A percentile compares a stretch with the other conserved stretches of the same genome.
These are phyloP conservation scores for Gonioctena quinquepunctata DNA, from an alignment of 1,140 invertebrate species.

Conservation along the genomic window DNA sequence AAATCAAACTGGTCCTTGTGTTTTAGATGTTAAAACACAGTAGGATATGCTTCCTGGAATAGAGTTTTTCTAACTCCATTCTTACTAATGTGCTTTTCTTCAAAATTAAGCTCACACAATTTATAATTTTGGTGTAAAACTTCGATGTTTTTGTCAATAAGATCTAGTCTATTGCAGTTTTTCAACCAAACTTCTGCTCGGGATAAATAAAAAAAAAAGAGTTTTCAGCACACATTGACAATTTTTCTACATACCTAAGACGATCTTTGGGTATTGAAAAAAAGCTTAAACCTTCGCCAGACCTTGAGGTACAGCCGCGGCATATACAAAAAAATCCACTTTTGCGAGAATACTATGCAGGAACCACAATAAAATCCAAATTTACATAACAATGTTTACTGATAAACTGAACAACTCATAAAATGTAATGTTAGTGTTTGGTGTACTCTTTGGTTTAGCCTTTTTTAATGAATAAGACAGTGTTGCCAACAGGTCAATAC, in stretches of 20 bases:
- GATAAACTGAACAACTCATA: background rate
- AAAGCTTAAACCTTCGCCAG: background rate
- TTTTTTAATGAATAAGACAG: background rate
- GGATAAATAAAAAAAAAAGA: background rate
- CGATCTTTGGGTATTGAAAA: background rate
- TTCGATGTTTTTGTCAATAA: slow-evolving; percentile 1
- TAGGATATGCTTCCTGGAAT: background rate
- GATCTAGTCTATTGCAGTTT: background rate
- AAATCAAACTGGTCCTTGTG: background rate
- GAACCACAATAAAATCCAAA: background rate
- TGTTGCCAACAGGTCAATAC: background rate
- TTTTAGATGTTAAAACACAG: background rate
- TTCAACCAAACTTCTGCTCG: background rate
- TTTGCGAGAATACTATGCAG: background rate
- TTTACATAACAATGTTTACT: background rate
- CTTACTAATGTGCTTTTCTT: background rate
- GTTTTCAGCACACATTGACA: background rate
- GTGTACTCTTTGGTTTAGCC: background rate
- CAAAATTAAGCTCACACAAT: background rate
- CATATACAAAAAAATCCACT: background rate
- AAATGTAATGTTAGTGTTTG: background rate
- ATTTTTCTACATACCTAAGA: background rate
- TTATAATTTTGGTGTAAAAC: background rate
- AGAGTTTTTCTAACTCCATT: background rate
- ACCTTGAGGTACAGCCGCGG: background rate